These are phyloP conservation scores for Austrofundulus limnaeus DNA, from an alignment of 2,113 vertebrate species.

Conservation along the genomic window DNA sequence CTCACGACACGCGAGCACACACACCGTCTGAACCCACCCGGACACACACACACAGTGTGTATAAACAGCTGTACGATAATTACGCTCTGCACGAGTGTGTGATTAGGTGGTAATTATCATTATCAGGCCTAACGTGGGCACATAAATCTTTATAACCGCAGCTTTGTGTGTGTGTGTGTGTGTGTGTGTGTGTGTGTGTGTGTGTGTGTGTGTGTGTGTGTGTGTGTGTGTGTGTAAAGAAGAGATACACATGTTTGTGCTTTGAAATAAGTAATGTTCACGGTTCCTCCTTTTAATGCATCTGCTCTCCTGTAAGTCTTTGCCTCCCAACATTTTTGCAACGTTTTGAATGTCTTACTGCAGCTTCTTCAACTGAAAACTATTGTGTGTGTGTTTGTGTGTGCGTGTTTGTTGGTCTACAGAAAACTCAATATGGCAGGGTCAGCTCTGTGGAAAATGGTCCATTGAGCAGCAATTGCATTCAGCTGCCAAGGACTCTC, in stretches of 20 bases:
- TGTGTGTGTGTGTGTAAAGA: too few relatives aligned
- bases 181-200: too few relatives aligned
- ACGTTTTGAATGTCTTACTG: conserved; percentile 36
- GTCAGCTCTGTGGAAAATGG: conserved; percentile 68
- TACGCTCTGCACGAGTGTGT: conserved; percentile 31
- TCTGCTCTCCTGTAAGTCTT: conserved; percentile 6
- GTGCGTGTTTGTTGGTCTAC: conserved; percentile 28
- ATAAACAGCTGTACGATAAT: conserved; percentile 40
- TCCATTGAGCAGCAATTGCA: conserved; percentile 65
- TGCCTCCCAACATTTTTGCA: not conserved
- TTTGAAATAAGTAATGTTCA: conserved; percentile 6
- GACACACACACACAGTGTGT: conserved; percentile 11
- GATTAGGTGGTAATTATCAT: conserved; percentile 56
- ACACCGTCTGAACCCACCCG: conserved; percentile 3
- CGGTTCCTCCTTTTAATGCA: not conserved
- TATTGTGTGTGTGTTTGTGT: conserved; percentile 4
- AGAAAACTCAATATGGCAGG: conserved; percentile 61
- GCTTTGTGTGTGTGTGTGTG: conserved; percentile 13
- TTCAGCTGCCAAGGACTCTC: conserved; percentile 68
- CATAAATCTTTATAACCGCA: conserved; percentile 26
- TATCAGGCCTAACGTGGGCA: conserved; percentile 38
- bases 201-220: too few relatives aligned
- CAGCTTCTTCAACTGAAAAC: conserved; percentile 27
- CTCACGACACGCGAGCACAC: conserved; percentile 9
- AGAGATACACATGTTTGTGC: not conserved